Base-by-base conservation (phyloP, 2,888 invertebrate species). In the Palloptera scutellata region DNA sequence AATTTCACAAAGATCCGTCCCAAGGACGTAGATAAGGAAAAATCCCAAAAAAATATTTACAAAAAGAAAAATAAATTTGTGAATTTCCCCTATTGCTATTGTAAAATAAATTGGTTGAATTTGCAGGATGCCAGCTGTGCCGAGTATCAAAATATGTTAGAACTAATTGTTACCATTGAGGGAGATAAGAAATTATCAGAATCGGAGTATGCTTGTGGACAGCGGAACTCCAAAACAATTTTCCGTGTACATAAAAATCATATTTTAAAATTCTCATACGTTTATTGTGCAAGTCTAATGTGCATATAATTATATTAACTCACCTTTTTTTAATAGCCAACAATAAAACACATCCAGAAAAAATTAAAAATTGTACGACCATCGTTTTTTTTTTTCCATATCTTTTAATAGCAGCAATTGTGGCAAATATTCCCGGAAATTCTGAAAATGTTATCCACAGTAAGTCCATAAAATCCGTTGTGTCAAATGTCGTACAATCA, bases 361-460 rank as follows among this genome's bases (percentile, higher is more conserved):
- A 97, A 74, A 94, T 88, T 11, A 94, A 87, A 82, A 97, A 94
- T 81, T 97, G 96, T n/a, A 92, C 86, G 0, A 95, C 95, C 94
- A 97, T 97, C 0, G 97, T 97, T 78, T 91, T 92, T 82, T 95
- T 96, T 30, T 96, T 87, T 11, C 97, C 97, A 79, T 94, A 91
- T 83, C 90, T 91, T 83, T 97, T 97, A 71, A 97, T 95, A 2
- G 95, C 89, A 74, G 92, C 91, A 77, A 95, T 93, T 0, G 96
- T 96, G 1, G 94, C 91, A 79, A 96, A 92, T 70, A 96, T 93
- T 42, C 95, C 93, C 48, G 97, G 97, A 85, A 97, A 97, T 86
- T 97, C 97, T 0, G 97, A 95, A 59, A 97, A 85, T 0, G 96
- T 97, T 1, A 96, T 97, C 94, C 96, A 96, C 41, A 97, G 86